Conservation (phyloP, 2,113 vertebrate species). For the Phalacrocorax carbo region DNA sequence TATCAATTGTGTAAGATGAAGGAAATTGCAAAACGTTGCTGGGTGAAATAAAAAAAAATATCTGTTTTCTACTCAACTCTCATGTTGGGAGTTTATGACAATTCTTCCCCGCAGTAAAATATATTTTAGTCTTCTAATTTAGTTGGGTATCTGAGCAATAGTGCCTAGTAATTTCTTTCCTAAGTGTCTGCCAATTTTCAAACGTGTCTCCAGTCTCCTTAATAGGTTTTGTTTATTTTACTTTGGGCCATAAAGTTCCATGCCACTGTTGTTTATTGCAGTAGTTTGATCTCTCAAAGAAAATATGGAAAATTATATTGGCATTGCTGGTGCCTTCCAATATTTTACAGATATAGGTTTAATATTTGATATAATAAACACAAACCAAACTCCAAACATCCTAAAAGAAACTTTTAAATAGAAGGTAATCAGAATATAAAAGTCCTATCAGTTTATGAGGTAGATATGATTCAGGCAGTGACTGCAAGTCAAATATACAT, state of each 20-base stretch:
- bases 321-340: background rate
- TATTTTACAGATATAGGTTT: background rate
- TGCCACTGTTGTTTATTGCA: background rate
- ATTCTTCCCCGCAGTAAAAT: background rate
- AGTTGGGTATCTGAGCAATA: background rate
- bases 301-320: background rate
- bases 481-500: background rate
- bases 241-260: background rate
- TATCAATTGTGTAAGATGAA: background rate
- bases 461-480: background rate
- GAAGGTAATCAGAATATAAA: background rate
- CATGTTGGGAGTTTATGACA: background rate
- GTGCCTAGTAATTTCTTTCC: background rate
- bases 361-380: background rate
- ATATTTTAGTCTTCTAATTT: conserved; percentile 7
- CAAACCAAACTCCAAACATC: background rate
- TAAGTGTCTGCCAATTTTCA: conserved; percentile 12
- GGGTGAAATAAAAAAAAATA: background rate
- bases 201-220: background rate
- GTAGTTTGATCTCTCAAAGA: background rate
- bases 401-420: background rate
- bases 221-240: conserved; percentile 10
- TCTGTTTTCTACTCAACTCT: background rate
- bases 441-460: background rate
- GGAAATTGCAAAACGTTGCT: background rate